A percentile compares a stretch with the other conserved stretches of the same genome.
phyloP scores from a whole-genome alignment of 2,113 vertebrate genomes.

The Halcyon malimbica region DNA sequence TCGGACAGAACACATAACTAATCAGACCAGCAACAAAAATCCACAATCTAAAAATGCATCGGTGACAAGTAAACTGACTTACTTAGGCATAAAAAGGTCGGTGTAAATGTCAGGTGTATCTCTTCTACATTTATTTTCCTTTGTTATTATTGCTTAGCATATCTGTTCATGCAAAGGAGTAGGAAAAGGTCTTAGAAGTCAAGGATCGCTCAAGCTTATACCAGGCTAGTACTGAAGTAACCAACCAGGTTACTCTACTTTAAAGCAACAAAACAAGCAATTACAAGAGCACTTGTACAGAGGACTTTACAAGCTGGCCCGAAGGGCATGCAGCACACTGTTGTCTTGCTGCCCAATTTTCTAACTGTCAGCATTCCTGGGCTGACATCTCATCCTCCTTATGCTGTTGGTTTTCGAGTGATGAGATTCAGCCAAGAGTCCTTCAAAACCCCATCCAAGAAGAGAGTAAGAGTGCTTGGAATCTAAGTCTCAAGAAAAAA shows the following conservation, averaged over 20 bases:
- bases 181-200: conserved; percentile 8
- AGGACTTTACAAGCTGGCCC: background rate
- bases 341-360: background rate
- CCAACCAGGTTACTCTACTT: background rate
- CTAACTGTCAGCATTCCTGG: background rate
- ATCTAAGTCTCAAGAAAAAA: background rate
- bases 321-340: background rate
- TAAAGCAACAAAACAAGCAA: background rate
- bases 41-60: background rate
- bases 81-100: conserved; percentile 16
- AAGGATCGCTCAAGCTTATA: background rate
- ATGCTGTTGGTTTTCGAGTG: background rate
- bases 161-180: conserved; percentile 5
- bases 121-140: background rate
- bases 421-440: background rate
- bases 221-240: background rate
- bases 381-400: background rate
- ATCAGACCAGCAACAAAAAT: background rate
- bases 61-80: background rate
- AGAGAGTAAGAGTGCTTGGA: background rate
- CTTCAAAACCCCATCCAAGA: background rate
- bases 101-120: conserved; percentile 10
- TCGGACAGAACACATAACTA: background rate
- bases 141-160: background rate
- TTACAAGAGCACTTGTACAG: background rate